phyloP scores from a whole-genome alignment of 37 sponge, comb jelly and placozoan species.

The Petrosia ficiformis region DNA sequence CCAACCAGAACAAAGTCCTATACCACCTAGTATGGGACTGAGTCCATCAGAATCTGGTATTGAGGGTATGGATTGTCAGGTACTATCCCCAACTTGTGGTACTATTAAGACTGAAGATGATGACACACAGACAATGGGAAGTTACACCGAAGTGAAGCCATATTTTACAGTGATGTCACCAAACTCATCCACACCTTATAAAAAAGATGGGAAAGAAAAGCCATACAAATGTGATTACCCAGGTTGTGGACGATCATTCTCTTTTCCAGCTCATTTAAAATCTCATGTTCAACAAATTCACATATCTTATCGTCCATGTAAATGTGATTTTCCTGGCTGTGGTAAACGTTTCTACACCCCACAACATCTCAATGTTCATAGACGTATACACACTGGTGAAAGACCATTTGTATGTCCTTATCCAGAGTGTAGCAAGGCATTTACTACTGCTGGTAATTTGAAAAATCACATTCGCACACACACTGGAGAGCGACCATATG shows the following conservation, averaged over 20 bases:
- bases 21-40: neutral
- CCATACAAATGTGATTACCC: conserved; percentile 81
- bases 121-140: neutral
- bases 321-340: conserved; percentile 81
- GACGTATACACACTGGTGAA: conserved; percentile 77
- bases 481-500: conserved; percentile 82
- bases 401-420: conserved; percentile 79
- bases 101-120: neutral
- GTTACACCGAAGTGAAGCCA: conserved; percentile 6
- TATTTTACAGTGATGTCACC: neutral
- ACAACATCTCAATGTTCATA: conserved; percentile 80
- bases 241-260: conserved; percentile 73
- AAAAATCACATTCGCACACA: conserved; percentile 90
- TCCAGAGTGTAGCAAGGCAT: conserved; percentile 71
- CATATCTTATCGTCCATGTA: conserved; percentile 76
- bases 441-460: conserved; percentile 82
- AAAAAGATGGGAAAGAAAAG: conserved; percentile 43
- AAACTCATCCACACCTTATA: neutral
- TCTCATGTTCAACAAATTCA: conserved; percentile 81
- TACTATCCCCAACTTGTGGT: neutral
- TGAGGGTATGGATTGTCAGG: neutral
- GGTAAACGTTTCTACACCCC: conserved; percentile 85
- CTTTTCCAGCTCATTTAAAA: conserved; percentile 73
- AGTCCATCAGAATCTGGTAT: neutral
- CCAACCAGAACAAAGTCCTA: neutral